Conservation (phyloP, 2,113 vertebrate species). For the Amia ocellicauda region DNA sequence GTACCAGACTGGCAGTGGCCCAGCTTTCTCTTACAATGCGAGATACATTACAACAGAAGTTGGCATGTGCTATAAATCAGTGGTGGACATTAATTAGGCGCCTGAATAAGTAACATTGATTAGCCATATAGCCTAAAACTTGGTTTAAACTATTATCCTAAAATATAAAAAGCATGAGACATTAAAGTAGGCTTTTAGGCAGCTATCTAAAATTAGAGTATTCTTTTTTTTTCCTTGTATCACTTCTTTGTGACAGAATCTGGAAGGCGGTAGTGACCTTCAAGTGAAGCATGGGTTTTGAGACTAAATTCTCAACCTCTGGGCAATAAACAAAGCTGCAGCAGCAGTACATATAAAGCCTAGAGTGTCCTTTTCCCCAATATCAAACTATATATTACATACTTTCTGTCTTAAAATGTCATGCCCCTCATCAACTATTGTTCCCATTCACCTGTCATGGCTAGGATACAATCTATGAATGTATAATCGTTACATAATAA, state of each 20-base stretch:
- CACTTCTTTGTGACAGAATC: background rate
- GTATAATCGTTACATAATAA: too few relatives aligned
- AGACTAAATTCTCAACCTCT: slow-evolving; percentile 26
- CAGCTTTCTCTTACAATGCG: slow-evolving; percentile 12
- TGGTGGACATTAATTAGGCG: slow-evolving; percentile 27
- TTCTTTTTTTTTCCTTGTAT: too few relatives aligned
- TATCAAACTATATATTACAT: too few relatives aligned
- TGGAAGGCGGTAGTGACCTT: slow-evolving; percentile 14
- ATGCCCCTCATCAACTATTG: too few relatives aligned
- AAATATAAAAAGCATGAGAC: slow-evolving; percentile 27
- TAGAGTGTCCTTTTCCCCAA: too few relatives aligned
- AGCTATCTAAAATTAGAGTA: too few relatives aligned
- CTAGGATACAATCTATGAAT: too few relatives aligned
- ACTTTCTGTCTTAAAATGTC: too few relatives aligned
- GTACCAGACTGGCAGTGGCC: slow-evolving; percentile 1
- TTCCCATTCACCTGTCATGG: too few relatives aligned
- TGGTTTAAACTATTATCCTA: slow-evolving; percentile 36
- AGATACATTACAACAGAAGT: slow-evolving; percentile 19
- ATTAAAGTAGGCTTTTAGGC: slow-evolving; percentile 13
- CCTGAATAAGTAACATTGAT: slow-evolving; percentile 37
- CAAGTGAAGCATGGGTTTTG: slow-evolving; percentile 52
- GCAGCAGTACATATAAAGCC: too few relatives aligned
- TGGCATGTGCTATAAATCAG: slow-evolving; percentile 30
- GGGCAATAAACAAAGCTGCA: too few relatives aligned
- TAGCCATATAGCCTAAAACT: slow-evolving; percentile 30